Base-by-base conservation (phyloP, 2,888 invertebrate species). In the Trichopria drosophilae region DNA sequence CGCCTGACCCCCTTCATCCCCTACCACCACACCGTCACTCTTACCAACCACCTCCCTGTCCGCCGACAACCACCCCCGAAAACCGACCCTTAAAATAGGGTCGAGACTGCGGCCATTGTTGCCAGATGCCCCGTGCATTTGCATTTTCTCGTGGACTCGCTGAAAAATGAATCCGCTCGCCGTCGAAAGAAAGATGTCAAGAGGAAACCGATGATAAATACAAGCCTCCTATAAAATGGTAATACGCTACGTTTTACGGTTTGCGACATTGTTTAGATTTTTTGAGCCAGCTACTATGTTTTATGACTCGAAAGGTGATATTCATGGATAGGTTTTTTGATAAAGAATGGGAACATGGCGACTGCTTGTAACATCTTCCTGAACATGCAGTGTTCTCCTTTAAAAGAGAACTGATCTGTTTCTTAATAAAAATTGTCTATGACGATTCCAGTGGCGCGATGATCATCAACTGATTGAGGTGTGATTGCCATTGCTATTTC, bases 41-140 rank as follows among this genome's bases (percentile, higher is more conserved):
- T 32, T 43, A 18, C 54, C 26, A 34, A 52, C 54, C 41, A 52
- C 31, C 49, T 23, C 51, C 51, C 44, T 37, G 34, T 50, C 62
- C 62, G 60, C 62, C 62, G 59, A 62, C 59, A 57, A 42, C 53
- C 53, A 42, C 46, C 26, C 47, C 50, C 16, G 34, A 45, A 41
- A 69, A 72, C 69, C 74, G 70, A 71, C 72, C 74, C 72, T 75
- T 74, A 72, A 75, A 73, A 74, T 72, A 75, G 71, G 75, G 72
- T 69, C 67, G 68, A 63, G 59, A 60, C 67, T 69, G 69, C 71
- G 73, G 73, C 75, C 75, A 75, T 75, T 75, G 75, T 75, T 75
- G 74, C 75, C 75, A 75, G 75, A 75, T 75, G 75, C 75, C 75
- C 69, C 65, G 67, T 65, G 62, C 68, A 72, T 73, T 71, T 73